A percentile compares a stretch with the other conserved stretches of the same genome.
These are phyloP conservation scores for Chelon auratus DNA, from an alignment of 2,797 vertebrate species.

Conservation along the genomic window DNA sequence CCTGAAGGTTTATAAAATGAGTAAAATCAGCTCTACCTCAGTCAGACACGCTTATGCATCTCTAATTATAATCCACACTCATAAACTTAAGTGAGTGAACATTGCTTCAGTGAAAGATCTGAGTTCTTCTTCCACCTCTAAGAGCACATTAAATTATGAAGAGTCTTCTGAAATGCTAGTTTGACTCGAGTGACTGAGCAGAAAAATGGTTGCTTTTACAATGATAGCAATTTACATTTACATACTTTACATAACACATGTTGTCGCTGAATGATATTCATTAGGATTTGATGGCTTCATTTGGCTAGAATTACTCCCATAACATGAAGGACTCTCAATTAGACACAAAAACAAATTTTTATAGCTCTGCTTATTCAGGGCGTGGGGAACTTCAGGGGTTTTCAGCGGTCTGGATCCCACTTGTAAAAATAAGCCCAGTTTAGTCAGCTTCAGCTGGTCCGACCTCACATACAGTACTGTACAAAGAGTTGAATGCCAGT, in stretches of 20 bases:
- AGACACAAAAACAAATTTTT: slow-evolving; percentile 53
- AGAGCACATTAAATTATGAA: neutral
- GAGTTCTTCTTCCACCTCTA: too few relatives aligned
- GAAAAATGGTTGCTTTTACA: slow-evolving; percentile 9
- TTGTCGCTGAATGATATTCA: slow-evolving; percentile 30
- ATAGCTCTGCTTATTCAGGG: slow-evolving; percentile 33
- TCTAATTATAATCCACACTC: too few relatives aligned
- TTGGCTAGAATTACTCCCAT: slow-evolving; percentile 27
- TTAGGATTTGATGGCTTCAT: slow-evolving; percentile 34
- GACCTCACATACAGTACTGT: slow-evolving; percentile 70
- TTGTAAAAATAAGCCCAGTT: slow-evolving; percentile 72
- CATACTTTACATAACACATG: too few relatives aligned
- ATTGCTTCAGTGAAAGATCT: too few relatives aligned
- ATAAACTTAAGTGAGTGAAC: too few relatives aligned
- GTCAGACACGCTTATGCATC: too few relatives aligned
- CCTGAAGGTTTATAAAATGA: too few relatives aligned
- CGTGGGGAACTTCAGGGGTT: slow-evolving; percentile 40
- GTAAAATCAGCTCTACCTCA: too few relatives aligned
- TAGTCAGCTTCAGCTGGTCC: slow-evolving; percentile 60
- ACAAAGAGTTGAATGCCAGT: slow-evolving; percentile 65
- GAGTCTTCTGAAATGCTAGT: slow-evolving; percentile 9
- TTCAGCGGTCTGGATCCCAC: slow-evolving; percentile 46
- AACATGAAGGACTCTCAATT: slow-evolving; percentile 27
- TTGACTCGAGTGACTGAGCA: slow-evolving; percentile 10
- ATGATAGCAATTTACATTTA: neutral